phyloP scores from a whole-genome alignment of 1,140 invertebrate species.

The Macrobrachium rosenbergii region DNA sequence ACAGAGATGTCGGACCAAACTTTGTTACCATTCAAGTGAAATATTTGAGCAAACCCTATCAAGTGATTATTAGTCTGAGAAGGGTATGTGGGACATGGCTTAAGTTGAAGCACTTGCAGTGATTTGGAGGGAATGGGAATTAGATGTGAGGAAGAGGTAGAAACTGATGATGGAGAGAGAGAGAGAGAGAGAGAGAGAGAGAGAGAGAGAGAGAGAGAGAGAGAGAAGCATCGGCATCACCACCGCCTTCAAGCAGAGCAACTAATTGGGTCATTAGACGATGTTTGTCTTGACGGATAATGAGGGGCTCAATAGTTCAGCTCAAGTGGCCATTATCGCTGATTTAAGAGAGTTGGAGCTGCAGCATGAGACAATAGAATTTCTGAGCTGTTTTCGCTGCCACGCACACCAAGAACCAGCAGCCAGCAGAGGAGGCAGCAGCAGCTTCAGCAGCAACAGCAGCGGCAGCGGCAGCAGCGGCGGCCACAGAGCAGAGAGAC shows the following conservation, averaged over 20 bases:
- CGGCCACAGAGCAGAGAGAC: too few relatives aligned
- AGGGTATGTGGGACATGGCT: too few relatives aligned
- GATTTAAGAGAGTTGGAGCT: constrained; percentile 46
- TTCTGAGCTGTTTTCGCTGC: constrained; percentile 46
- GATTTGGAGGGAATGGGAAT: too few relatives aligned
- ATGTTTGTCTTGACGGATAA: constrained; percentile 62
- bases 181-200: constrained; percentile 1
- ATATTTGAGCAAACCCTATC: too few relatives aligned
- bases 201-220: constrained; percentile 11
- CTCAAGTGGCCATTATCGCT: constrained; percentile 59
- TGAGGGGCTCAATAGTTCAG: constrained; percentile 59
- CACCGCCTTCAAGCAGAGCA: constrained; percentile 48
- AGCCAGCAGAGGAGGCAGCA: too few relatives aligned
- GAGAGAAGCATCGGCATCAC: constrained; percentile 19
- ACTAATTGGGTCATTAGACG: constrained; percentile 57
- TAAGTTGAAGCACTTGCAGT: too few relatives aligned
- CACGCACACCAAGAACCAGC: neutral
- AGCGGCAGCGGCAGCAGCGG: too few relatives aligned
- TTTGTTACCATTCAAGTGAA: too few relatives aligned
- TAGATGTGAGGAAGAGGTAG: neutral
- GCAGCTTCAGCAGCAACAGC: too few relatives aligned
- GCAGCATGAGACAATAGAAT: constrained; percentile 32
- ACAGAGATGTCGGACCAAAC: too few relatives aligned
- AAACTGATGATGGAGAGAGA: neutral
- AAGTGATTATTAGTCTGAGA: too few relatives aligned